A percentile compares a stretch with the other conserved stretches of the same genome.
Conservation (phyloP, 1,140 invertebrate genomes). For the Holotrichia oblita region DNA sequence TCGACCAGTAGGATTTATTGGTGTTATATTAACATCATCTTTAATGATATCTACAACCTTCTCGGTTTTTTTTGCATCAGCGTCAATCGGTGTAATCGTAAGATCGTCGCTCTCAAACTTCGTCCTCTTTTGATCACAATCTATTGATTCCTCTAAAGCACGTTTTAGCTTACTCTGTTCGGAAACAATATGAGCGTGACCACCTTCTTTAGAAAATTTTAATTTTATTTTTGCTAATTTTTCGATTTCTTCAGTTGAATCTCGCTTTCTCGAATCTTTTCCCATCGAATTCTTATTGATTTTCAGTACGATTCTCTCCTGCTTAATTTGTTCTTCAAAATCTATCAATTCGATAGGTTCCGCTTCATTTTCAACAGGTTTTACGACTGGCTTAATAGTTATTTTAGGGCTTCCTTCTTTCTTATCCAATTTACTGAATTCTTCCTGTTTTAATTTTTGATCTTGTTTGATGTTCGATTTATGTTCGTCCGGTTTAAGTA, state of each 20-base stretch:
- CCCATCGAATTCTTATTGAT: slow-evolving; percentile 54
- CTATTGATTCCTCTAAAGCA: slow-evolving; percentile 41
- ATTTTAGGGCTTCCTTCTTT: slow-evolving; percentile 49
- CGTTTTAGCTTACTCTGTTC: slow-evolving; percentile 47
- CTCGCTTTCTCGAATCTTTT: slow-evolving; percentile 52
- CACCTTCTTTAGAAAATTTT: slow-evolving; percentile 59
- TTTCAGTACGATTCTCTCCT: slow-evolving; percentile 59
- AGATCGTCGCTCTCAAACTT: slow-evolving; percentile 42
- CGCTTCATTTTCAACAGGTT: slow-evolving; percentile 41
- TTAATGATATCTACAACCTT: slow-evolving; percentile 1
- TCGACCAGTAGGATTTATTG: neutral
- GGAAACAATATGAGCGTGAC: slow-evolving; percentile 58
- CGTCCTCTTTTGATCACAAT: slow-evolving; percentile 15
- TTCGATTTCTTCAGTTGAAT: slow-evolving; percentile 51
- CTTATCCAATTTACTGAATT: slow-evolving; percentile 12
- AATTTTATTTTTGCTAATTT: slow-evolving; percentile 59
- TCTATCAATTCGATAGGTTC: slow-evolving; percentile 38
- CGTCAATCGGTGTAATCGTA: slow-evolving; percentile 41
- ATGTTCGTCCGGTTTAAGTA: slow-evolving; percentile 52
- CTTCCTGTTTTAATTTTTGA: slow-evolving; percentile 16
- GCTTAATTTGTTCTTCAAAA: slow-evolving; percentile 54
- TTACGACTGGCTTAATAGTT: slow-evolving; percentile 53
- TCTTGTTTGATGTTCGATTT: slow-evolving; percentile 18
- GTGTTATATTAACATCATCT: neutral
- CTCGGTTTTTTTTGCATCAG: neutral